Conservation (phyloP, 2,113 vertebrate species). For the Labrus mixtus region DNA sequence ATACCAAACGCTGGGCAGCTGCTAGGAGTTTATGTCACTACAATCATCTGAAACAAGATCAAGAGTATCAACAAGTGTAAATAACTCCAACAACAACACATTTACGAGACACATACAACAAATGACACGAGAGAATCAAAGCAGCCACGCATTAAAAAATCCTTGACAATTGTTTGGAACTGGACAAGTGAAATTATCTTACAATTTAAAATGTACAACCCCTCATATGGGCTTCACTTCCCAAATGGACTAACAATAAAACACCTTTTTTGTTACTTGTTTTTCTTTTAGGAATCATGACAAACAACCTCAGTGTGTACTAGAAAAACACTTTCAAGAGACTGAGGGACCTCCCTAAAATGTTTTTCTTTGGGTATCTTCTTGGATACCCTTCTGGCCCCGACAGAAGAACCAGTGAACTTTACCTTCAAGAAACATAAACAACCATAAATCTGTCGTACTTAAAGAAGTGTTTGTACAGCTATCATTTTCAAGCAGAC, state of each 20-base stretch:
- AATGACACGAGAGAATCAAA: background rate
- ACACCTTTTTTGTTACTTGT: background rate
- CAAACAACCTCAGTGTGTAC: background rate
- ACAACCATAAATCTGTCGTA: conserved; percentile 63
- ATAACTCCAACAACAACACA: background rate
- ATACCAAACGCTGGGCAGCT: conserved; percentile 39
- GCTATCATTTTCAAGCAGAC: conserved; percentile 27
- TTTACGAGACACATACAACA: too few relatives aligned
- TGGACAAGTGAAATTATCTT: too few relatives aligned
- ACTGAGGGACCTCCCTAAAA: background rate
- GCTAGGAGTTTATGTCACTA: conserved; percentile 31
- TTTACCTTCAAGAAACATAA: conserved; percentile 42
- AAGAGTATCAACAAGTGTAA: conserved; percentile 24
- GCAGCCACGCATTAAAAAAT: too few relatives aligned
- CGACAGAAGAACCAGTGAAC: conserved; percentile 42
- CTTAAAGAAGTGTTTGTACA: conserved; percentile 25
- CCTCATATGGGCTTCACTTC: too few relatives aligned
- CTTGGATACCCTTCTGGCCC: conserved; percentile 17
- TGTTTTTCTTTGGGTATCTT: conserved; percentile 27
- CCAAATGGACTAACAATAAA: background rate
- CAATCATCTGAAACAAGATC: conserved; percentile 47
- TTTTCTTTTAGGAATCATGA: too few relatives aligned
- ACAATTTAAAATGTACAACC: too few relatives aligned
- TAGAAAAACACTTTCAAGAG: background rate
- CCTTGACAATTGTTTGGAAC: too few relatives aligned